A percentile compares a stretch with the other conserved stretches of the same genome.
phyloP scores from a whole-genome alignment of 1,140 invertebrate genomes.

The Drosophila truncata region DNA sequence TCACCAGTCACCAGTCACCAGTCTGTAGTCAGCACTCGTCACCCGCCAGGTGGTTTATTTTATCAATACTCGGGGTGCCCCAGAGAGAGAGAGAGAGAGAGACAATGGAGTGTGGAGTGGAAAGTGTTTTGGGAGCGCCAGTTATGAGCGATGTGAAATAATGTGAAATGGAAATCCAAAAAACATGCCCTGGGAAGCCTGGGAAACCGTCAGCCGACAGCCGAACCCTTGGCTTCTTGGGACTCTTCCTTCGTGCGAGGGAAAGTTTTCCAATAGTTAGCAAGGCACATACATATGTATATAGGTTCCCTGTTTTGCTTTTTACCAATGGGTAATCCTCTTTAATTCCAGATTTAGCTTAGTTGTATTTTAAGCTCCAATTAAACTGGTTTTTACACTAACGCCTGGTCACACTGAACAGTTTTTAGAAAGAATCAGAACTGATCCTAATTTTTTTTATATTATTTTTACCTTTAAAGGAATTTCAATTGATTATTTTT shows the following conservation, averaged over 20 bases:
- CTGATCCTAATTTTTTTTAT: too few species aligned
- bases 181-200: slow-evolving; percentile 7
- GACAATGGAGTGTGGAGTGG: slow-evolving; percentile 49
- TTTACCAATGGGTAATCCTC: too few species aligned
- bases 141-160: slow-evolving; percentile 33
- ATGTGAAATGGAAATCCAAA: slow-evolving; percentile 7
- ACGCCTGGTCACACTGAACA: not conserved
- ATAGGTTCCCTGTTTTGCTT: not conserved
- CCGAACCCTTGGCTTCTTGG: slow-evolving; percentile 20
- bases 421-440: too few species aligned
- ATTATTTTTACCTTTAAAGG: too few species aligned
- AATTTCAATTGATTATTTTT: too few species aligned
- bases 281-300: too few species aligned
- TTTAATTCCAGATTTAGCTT: too few species aligned
- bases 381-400: too few species aligned
- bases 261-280: slow-evolving; percentile 45
- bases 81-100: slow-evolving; percentile 14
- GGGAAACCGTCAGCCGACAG: slow-evolving; percentile 6
- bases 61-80: slow-evolving; percentile 29
- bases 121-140: slow-evolving; percentile 35
- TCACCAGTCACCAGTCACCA: slow-evolving; percentile 13
- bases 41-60: slow-evolving; percentile 20
- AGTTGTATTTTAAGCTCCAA: too few species aligned
- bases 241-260: not conserved
- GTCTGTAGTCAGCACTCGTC: not conserved